phyloP scores from a whole-genome alignment of 2,888 invertebrate species.

The Aethes cnicana region DNA sequence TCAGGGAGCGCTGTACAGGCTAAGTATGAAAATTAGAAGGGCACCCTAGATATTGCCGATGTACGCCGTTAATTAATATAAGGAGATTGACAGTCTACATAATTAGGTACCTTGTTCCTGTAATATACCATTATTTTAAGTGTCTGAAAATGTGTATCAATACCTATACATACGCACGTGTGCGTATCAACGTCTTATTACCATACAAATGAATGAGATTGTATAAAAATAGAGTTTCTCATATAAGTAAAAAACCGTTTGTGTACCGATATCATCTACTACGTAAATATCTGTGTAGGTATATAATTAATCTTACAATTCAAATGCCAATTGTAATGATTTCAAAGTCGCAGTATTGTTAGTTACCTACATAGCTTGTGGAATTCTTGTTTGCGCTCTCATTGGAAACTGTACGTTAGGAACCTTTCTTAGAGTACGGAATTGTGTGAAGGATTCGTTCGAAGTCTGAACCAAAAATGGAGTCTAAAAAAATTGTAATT shows the following conservation, averaged over 20 bases:
- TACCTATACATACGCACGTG: too few species aligned
- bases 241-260: conserved; percentile 13
- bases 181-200: background rate
- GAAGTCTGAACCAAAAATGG: background rate
- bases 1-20: too few species aligned
- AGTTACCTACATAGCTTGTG: background rate
- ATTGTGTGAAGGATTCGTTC: background rate
- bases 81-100: too few species aligned
- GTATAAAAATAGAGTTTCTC: conserved; percentile 12
- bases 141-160: too few species aligned
- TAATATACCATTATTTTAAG: too few species aligned
- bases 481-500: conserved; percentile 14
- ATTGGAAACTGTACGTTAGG: background rate
- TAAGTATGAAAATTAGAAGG: too few species aligned
- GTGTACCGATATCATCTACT: conserved; percentile 14
- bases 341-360: background rate
- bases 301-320: conserved; percentile 24
- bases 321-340: conserved; percentile 19
- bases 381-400: background rate
- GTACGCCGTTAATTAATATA: too few species aligned
- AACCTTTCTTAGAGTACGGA: background rate
- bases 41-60: too few species aligned
- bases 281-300: conserved; percentile 3
- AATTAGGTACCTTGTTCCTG: too few species aligned
- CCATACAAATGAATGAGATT: background rate